Evolutionary conservation across 2,113 vertebrate species (phyloP).

Genomic region (Rhizomys pruinosus): DNA sequence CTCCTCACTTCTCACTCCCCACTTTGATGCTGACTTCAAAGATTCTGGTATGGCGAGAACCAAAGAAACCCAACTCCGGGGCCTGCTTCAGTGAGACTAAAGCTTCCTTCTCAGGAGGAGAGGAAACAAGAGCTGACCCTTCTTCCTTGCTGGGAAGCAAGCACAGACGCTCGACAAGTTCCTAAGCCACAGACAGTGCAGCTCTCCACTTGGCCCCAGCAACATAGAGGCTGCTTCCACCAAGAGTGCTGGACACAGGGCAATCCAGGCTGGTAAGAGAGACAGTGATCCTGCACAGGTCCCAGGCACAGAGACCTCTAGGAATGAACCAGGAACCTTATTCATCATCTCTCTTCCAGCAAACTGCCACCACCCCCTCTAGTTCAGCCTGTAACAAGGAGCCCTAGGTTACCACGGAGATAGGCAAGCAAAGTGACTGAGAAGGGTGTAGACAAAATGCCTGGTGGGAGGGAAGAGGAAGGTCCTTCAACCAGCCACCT

Average conservation of each 20-base stretch:
- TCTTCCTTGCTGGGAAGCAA: not conserved
- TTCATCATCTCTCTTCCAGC: not conserved
- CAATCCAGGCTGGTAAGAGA: not conserved
- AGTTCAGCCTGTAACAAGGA: slow-evolving; percentile 51
- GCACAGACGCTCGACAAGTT: not conserved
- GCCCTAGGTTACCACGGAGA: slow-evolving; percentile 78
- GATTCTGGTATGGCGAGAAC: not conserved
- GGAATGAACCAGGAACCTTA: slow-evolving; percentile 14
- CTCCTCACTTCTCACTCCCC: not conserved
- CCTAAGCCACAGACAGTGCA: not conserved
- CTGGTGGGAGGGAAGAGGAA: slow-evolving; percentile 41
- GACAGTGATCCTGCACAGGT: not conserved
- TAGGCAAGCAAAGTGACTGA: slow-evolving; percentile 54
- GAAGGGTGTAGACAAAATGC: slow-evolving; percentile 53
- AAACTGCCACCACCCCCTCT: slow-evolving; percentile 7
- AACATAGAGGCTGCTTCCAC: not conserved
- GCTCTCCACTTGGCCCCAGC: not conserved
- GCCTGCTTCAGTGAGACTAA: not conserved
- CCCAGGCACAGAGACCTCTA: not conserved
- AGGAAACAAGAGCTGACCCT: not conserved
- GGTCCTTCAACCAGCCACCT: slow-evolving; percentile 38
- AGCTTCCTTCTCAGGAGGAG: slow-evolving; percentile 33
- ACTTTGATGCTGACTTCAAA: slow-evolving; percentile 47
- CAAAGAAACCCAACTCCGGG: not conserved
- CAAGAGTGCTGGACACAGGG: not conserved